Base-by-base conservation (phyloP, 2,888 invertebrate species). In the Agrochola circellaris region DNA sequence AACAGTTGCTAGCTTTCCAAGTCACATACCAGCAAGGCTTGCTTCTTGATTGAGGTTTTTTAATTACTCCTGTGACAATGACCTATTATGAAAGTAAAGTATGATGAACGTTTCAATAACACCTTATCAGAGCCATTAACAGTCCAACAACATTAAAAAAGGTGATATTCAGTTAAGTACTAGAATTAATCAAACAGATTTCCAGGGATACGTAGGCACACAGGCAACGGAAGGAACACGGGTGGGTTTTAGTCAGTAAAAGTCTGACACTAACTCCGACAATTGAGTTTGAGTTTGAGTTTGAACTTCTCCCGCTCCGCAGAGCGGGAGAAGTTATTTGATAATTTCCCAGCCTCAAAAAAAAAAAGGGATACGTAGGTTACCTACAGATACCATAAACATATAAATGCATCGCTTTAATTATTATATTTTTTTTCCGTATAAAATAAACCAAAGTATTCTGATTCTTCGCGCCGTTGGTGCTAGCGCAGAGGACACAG, bases 91-190 rank as follows among this genome's bases (percentile, higher is more conserved):
- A 38, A 51, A 13, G 38, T 23, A 38, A 65, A 75, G 20, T 26
- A 34, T 34, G 54, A 75, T 74, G 42, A 61, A 61, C n/a, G 42
- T 73, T 58, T 42, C 38, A 42, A n/a, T 66, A 34, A 66, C 5
- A 3, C 60, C 30, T 60, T 76, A 77, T 68, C 34, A 4, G 34
- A 68, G 51, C 1, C 54, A 51, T 68, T 34, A 68, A 68, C 0
- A 15, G 15, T 23, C 1, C 30, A 23, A 13, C 30, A 15, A 30
- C 8, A n/a, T n/a, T 23, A 62, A 30, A 26, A 30, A 71, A 30
- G 17, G 2, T 23, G 45, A n/a, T 17, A 42, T 17, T 6, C 20
- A 23, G 11, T 13, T 42, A 58, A 23, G 20, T 42, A 30, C 15
- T 60, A 45, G 30, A 23, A 17, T 26, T 42, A 42, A 42, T n/a